These are phyloP conservation scores for Anarrhichthys ocellatus DNA, from an alignment of 2,113 vertebrate genomes.

Conservation along the genomic window DNA sequence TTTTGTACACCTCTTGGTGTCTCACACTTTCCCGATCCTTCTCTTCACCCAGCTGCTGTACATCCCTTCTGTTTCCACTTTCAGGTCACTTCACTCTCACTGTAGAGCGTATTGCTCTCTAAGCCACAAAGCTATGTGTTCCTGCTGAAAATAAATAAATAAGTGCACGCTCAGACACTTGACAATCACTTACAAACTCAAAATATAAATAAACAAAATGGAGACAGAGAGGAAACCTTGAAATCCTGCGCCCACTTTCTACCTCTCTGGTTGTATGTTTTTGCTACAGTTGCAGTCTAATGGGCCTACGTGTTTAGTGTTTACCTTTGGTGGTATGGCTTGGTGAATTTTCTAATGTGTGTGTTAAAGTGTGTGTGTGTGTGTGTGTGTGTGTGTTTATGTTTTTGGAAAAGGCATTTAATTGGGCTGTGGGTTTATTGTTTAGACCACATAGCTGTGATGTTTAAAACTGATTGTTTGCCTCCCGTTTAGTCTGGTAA, in stretches of 20 bases:
- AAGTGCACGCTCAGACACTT: constrained; percentile 75
- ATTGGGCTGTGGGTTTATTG: constrained; percentile 56
- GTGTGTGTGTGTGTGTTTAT: constrained; percentile 5
- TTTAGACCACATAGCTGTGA: constrained; percentile 45
- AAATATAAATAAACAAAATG: constrained; percentile 76
- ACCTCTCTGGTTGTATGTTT: constrained; percentile 57
- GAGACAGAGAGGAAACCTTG: constrained; percentile 48
- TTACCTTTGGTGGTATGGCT: constrained; percentile 67
- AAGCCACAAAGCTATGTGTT: constrained; percentile 55
- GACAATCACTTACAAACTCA: constrained; percentile 65
- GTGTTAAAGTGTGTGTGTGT: constrained; percentile 9
- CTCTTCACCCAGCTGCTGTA: constrained; percentile 9
- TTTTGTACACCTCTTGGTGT: not conserved
- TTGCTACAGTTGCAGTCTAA: constrained; percentile 57
- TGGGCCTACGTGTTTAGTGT: constrained; percentile 68
- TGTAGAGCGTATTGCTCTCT: not conserved
- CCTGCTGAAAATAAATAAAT: constrained; percentile 78
- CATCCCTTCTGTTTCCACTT: constrained; percentile 44
- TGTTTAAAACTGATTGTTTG: constrained; percentile 49
- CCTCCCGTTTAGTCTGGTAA: constrained; percentile 29
- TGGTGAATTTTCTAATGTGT: constrained; percentile 34
- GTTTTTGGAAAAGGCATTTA: constrained; percentile 44
- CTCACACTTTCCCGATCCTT: not conserved
- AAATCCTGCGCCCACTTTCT: constrained; percentile 33
- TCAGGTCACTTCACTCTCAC: constrained; percentile 29